Evolutionary conservation across 2,113 vertebrate species (phyloP), one percentile per base, ranked within the genome.

Genomic region (Hemiscyllium ocellatum): DNA sequence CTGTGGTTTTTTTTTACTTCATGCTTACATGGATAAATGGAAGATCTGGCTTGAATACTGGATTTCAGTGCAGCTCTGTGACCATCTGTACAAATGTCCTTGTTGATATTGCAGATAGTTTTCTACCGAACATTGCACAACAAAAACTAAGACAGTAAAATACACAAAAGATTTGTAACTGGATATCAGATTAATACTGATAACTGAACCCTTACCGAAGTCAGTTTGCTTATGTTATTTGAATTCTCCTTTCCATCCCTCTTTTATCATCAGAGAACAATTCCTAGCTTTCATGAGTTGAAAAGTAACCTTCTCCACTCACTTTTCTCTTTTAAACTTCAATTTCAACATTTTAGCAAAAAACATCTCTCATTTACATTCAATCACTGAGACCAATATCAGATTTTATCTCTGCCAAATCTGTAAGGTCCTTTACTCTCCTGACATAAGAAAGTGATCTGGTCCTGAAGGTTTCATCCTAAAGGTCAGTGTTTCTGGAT

Each of bases 11-110:
- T 95, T 72, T 70, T 47, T 47, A 29, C 42, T 95, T 72, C 42
- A 95, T 95, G 68, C 93, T 95, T 70, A 33, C 68, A 95, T n/a
- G 37, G 93, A 50, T 72, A 72, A 29, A 95, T 70, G 42, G 4
- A 95, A 95, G 69, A 95, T 69, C 68, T 95, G 93, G 93, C 68
- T 26, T 72, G 24, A 72, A 70, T 70, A 47, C 13, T 24, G 42
- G 42, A 72, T 12, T 70, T 22, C n/a, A 94, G 65, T 69, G 93
- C 37, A 70, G 66, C 93, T 95, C 69, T 95, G 65, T 69, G 68
- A 17, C 93, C 93, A 95, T 72, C 93, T 95, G 66, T 50, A 72
- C 37, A 70, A 61, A 68, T 13, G 33, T 47, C n/a, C n/a, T 94
- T 37, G 65, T 47, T 42, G 12, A 29, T 50, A 37, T n/a, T 94